A percentile compares a stretch with the other conserved stretches of the same genome.
Evolutionary conservation across 2,113 vertebrate genomes (phyloP).

Genomic region (Terrapene triunguis): DNA sequence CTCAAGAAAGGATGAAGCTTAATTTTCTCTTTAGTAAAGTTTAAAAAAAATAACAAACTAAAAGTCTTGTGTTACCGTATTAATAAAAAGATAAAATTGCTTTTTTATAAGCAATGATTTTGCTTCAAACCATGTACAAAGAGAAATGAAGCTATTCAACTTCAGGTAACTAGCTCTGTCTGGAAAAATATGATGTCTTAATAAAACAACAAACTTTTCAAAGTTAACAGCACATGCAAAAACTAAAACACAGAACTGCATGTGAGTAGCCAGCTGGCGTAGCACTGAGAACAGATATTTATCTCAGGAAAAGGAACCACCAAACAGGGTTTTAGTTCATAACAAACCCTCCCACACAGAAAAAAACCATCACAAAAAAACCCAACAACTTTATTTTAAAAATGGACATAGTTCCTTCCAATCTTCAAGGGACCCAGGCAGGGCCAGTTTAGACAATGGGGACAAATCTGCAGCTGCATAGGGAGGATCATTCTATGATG

Average conservation of each 20-base stretch:
- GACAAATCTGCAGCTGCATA: not conserved
- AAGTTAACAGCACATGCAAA: no score
- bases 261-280: not conserved
- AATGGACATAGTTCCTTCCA: not conserved
- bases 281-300: not conserved
- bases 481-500: not conserved
- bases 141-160: not conserved
- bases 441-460: not conserved
- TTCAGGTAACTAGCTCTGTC: not conserved
- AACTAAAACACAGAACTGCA: not conserved
- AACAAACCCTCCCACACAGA: not conserved
- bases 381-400: not conserved
- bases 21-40: conserved; percentile 38
- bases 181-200: not conserved
- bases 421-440: not conserved
- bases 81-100: conserved; percentile 47
- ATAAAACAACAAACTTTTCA: conserved; percentile 29
- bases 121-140: not conserved
- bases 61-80: conserved; percentile 43
- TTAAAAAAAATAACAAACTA: conserved; percentile 44
- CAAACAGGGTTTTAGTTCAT: not conserved
- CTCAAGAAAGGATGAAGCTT: conserved; percentile 58
- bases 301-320: not conserved
- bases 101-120: not conserved
- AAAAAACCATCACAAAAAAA: not conserved